Evolutionary conservation across 2,797 vertebrate genomes (phyloP).

Genomic region (Spinibarbus caldwelli): DNA sequence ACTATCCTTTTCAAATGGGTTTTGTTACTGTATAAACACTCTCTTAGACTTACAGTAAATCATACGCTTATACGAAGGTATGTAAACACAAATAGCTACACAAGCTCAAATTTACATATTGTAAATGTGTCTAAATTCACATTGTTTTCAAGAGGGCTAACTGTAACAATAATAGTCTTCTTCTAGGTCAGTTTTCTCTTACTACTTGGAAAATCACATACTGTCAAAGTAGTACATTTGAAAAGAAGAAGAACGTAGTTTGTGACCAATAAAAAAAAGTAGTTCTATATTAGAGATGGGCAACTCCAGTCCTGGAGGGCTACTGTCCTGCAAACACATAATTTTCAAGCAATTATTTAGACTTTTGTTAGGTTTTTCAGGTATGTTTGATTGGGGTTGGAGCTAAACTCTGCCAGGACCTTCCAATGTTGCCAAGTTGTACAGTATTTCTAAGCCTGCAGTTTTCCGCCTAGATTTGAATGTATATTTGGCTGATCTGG

Average conservation of each 20-base stretch:
- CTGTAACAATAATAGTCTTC: not conserved
- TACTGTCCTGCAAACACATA: too few species aligned
- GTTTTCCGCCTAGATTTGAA: too few species aligned
- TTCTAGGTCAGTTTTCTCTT: too few species aligned
- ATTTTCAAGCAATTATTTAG: too few species aligned
- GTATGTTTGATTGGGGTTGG: too few species aligned
- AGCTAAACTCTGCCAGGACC: too few species aligned
- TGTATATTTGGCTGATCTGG: too few species aligned
- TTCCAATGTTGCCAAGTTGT: too few species aligned
- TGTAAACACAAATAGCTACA: not conserved
- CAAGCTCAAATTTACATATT: not conserved
- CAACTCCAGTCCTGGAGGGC: too few species aligned
- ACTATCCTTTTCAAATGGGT: not conserved
- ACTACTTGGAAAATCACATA: not conserved
- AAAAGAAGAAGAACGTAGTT: too few species aligned
- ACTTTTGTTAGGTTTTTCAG: too few species aligned
- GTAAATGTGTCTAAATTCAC: not conserved
- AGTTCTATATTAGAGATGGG: not conserved
- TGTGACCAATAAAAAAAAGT: not conserved
- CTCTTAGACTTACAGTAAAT: not conserved
- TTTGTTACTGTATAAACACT: not conserved
- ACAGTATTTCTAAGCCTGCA: too few species aligned
- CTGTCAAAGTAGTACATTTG: not conserved
- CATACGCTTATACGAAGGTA: not conserved
- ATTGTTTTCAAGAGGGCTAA: not conserved